phyloP scores from a whole-genome alignment of 2,888 invertebrate species.

The Drosophila paucipuncta region DNA sequence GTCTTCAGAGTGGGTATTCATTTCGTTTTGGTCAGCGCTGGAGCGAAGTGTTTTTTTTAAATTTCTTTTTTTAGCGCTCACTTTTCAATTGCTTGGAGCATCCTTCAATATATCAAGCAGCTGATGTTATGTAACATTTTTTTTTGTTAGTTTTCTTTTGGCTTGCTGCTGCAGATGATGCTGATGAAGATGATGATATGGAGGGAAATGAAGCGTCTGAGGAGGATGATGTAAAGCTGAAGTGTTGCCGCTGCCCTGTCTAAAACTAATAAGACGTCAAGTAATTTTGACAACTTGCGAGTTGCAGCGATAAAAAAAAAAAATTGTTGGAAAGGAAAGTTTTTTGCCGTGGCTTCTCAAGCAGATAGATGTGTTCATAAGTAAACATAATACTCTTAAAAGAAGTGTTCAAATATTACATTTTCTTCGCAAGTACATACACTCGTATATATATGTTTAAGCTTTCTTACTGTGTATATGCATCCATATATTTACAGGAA shows the following conservation, averaged over 20 bases:
- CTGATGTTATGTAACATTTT: constrained; percentile 64
- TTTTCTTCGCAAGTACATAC: constrained; percentile 4
- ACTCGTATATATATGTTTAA: background rate
- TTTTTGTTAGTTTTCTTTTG: constrained; percentile 36
- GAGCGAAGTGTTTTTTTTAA: constrained; percentile 15
- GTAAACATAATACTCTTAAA: constrained; percentile 6
- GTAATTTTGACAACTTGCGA: constrained; percentile 75
- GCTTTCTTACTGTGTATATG: background rate
- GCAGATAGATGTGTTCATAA: constrained; percentile 15
- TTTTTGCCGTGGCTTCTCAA: constrained; percentile 9
- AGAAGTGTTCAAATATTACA: constrained; percentile 6
- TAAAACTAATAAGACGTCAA: constrained; percentile 80
- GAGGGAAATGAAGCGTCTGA: constrained; percentile 15
- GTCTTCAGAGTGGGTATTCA: constrained; percentile 52
- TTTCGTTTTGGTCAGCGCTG: constrained; percentile 67
- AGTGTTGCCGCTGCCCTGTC: constrained; percentile 52
- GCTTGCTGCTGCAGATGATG: constrained; percentile 11
- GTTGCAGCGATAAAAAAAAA: constrained; percentile 43
- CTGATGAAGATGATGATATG: background rate
- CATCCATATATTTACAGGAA: background rate
- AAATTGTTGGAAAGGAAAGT: constrained; percentile 47
- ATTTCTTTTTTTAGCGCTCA: constrained; percentile 73
- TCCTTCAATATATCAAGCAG: constrained; percentile 66
- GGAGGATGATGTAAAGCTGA: constrained; percentile 25
- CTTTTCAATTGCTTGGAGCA: constrained; percentile 60